phyloP scores from a whole-genome alignment of 2,888 invertebrate species.

The Rotaria magnacalcarata region DNA sequence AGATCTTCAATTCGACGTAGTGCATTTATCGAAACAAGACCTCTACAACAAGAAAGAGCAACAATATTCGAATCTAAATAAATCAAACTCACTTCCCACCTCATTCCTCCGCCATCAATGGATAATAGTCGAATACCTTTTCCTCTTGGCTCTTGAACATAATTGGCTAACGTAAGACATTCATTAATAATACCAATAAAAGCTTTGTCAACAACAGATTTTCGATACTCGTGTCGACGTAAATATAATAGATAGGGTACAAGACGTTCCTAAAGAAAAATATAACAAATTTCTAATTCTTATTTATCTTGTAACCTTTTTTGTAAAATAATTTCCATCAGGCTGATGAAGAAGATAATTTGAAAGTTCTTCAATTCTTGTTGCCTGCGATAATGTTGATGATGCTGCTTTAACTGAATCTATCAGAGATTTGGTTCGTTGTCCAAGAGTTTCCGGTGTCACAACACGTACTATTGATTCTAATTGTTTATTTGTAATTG shows the following conservation, averaged over 20 bases:
- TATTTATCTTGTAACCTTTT: background rate
- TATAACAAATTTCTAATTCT: background rate
- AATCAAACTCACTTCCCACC: background rate
- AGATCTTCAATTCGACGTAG: slow-evolving; percentile 44
- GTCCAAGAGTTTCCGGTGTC: slow-evolving; percentile 1
- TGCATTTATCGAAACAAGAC: slow-evolving; percentile 40
- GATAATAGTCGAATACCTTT: slow-evolving; percentile 40
- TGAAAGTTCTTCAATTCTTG: background rate
- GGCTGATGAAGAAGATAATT: background rate
- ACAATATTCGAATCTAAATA: background rate
- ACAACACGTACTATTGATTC: background rate
- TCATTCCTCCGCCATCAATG: slow-evolving; percentile 46
- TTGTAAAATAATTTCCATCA: slow-evolving; percentile 16
- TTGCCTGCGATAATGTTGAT: slow-evolving; percentile 22
- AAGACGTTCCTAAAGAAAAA: background rate
- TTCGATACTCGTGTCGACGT: background rate
- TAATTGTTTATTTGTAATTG: background rate
- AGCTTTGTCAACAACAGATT: background rate
- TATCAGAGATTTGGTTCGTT: slow-evolving; percentile 23
- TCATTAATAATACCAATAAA: slow-evolving; percentile 19
- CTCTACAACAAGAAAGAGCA: background rate
- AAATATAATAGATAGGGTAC: slow-evolving; percentile 1
- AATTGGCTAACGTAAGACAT: background rate
- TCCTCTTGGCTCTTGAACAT: background rate
- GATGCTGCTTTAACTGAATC: slow-evolving; percentile 9